Conservation (phyloP, 1,140 invertebrate genomes). For the Battus philenor region DNA sequence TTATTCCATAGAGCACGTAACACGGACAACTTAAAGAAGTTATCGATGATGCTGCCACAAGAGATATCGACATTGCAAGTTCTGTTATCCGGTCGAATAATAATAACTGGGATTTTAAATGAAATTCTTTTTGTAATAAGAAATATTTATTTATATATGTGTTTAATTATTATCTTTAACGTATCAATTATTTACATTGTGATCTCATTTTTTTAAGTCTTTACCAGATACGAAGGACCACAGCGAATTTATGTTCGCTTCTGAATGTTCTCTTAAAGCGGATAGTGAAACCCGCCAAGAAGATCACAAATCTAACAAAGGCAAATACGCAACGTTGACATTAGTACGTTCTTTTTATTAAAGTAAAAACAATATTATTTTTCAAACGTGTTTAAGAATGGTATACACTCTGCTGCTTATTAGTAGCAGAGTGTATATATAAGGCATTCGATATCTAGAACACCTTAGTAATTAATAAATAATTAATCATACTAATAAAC, state of each 20-base stretch:
- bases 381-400: no score
- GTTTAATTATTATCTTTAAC: not conserved
- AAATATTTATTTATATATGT: constrained; percentile 1
- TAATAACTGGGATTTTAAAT: constrained; percentile 61
- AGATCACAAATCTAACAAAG: constrained; percentile 27
- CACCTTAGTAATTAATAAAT: no score
- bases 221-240: constrained; percentile 41
- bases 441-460: no score
- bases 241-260: constrained; percentile 47
- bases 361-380: no score
- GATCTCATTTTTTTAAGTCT: constrained; percentile 21
- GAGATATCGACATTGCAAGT: constrained; percentile 57
- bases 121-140: constrained; percentile 51
- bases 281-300: constrained; percentile 36
- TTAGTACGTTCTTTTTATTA: constrained; percentile 31
- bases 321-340: constrained; percentile 27
- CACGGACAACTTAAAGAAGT: constrained; percentile 22
- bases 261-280: constrained; percentile 53
- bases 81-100: constrained; percentile 54
- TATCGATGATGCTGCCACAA: constrained; percentile 26
- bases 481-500: no score
- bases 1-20: constrained; percentile 31
- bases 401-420: no score
- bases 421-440: no score
- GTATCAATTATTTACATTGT: no score